phyloP scores from a whole-genome alignment of 2,113 vertebrate genomes.

The Vidua macroura region DNA sequence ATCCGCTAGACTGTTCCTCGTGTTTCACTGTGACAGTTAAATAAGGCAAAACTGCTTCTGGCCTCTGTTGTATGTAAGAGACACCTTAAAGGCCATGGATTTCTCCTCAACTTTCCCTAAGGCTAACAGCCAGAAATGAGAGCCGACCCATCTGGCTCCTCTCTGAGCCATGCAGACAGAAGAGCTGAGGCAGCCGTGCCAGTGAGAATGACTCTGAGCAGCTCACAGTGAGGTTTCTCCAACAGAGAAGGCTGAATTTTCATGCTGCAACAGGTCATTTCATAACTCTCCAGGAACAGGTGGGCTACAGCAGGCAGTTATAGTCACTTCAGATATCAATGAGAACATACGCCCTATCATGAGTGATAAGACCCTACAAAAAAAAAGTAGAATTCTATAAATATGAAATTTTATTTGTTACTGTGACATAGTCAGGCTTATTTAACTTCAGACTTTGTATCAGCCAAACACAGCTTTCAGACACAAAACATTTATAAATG shows the following conservation, averaged over 20 bases:
- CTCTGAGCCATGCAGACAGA: conserved; percentile 4
- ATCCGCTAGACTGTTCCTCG: background rate
- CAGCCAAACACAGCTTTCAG: conserved; percentile 64
- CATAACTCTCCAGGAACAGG: conserved; percentile 58
- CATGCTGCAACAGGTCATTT: conserved; percentile 55
- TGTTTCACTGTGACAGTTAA: background rate
- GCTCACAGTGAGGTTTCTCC: conserved; percentile 16
- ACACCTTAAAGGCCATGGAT: background rate
- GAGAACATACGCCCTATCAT: background rate
- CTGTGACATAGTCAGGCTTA: conserved; percentile 51
- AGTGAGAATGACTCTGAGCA: conserved; percentile 13
- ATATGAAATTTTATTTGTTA: background rate
- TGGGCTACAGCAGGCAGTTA: conserved; percentile 53
- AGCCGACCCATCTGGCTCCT: conserved; percentile 32
- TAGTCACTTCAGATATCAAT: conserved; percentile 9
- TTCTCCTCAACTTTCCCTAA: background rate
- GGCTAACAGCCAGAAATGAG: background rate
- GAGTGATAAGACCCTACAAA: background rate
- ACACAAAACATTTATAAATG: conserved; percentile 58
- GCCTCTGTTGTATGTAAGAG: background rate
- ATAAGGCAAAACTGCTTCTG: background rate
- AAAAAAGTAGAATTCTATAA: background rate
- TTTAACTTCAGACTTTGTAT: conserved; percentile 60
- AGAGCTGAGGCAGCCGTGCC: background rate
- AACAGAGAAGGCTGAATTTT: conserved; percentile 46